Evolutionary conservation across 2,888 invertebrate species (phyloP), one percentile per base, ranked within the genome.

Genomic region (Acrobasis repandana): DNA sequence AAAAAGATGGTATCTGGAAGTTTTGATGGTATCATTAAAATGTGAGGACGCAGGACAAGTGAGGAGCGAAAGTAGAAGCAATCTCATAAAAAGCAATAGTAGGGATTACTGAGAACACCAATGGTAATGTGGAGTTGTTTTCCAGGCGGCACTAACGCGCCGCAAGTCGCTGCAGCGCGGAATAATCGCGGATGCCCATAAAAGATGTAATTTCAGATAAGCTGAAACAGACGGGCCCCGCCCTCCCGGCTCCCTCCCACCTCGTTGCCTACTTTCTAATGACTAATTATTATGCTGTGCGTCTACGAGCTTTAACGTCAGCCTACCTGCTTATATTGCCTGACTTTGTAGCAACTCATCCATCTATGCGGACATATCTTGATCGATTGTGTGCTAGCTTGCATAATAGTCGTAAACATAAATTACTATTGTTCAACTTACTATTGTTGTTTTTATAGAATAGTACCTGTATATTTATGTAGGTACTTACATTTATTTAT

Each of bases 201-300:
- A 92, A 91, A 92, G 92, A 92, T 92, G 92, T 92, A 92, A 92
- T 92, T 92, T 92, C 90, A 92, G 92, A 92, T 92, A 91, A 91
- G 89, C 91, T 90, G 90, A 91, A 92, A 92, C 89, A 90, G 91
- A 90, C 91, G 90, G 88, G 88, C 90, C 73, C 87, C 65, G 76
- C 81, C 72, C 79, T 78, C 71, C 64, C 72, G 69, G 72, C 71
- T 62, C 69, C 73, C 79, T 60, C 47, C 46, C 49, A 58, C 74
- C 83, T 79, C 76, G 77, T 88, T 90, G 82, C 89, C 91, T 90
- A 90, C 91, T 90, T 91, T 90, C 92, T 92, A 92, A 92, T 92
- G 92, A 92, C 92, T 92, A 92, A 92, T 91, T 92, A 92, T 92
- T 92, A 92, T 92, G 91, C 91, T 90, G 89, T 91, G 90, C 90